Base-by-base conservation (phyloP, 2,797 vertebrate genomes). In the Chelon labrosus region DNA sequence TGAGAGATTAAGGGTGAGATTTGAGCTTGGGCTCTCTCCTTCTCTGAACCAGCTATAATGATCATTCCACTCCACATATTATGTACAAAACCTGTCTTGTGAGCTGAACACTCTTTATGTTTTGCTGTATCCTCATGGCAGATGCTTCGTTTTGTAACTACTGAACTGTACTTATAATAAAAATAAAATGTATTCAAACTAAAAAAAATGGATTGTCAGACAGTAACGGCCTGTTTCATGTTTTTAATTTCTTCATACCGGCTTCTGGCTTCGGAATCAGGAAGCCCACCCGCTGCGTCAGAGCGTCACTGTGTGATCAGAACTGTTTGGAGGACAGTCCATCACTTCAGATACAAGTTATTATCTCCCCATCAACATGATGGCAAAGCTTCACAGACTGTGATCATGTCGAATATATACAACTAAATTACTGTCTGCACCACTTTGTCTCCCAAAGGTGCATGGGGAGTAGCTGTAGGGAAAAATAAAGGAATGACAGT, bases 141-240 rank as follows among this genome's bases (percentile, higher is more conserved):
- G 94, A 95, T 94, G 94, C 94, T 95, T 95, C 84, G 93, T 95
- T 95, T 95, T 95, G 95, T 95, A 95, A 95, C 94, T 95, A 95
- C 95, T 95, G 95, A 95, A 94, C 95, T 95, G 95, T 95, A 95
- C 95, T 95, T 95, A 95, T 95, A 95, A 95, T 95, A 95, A 95
- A 95, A 95, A 95, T 94, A 95, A 95, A 95, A 95, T 95, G 94
- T 95, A 95, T 95, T 94, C 95, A 93, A 94, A 94, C 90, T 93
- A 93, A 75, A 73, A 65, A 73, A 75, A 80, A 69, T 42, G 81
- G 66, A 77, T 68, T 70, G 84, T 88, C 57, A 79, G 76, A 58
- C 80, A 82, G 77, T 75, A 65, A 66, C 51, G 37, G 76, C 51
- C 59, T 85, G 68, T 82, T 88, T 90, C 67, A 59, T 90, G 70